Base-by-base conservation (phyloP, 2,113 vertebrate genomes). In the Menidia beryllina region DNA sequence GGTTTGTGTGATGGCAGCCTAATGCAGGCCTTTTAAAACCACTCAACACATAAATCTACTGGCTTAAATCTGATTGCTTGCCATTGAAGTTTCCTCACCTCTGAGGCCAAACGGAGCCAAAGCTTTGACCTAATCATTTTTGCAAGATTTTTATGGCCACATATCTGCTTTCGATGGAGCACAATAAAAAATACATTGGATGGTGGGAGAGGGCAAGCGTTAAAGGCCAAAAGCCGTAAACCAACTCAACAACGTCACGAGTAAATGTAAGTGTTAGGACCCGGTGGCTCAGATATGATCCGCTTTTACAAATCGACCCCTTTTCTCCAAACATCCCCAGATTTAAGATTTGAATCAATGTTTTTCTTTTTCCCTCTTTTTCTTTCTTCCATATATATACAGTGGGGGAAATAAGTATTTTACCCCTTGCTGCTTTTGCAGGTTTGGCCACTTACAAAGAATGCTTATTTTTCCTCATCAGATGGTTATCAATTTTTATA, bases 1-100 rank as follows among this genome's bases (percentile, higher is more conserved):
- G 72, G 75, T 34, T 21, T 20, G 47, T 74, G 87, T 69, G 81
- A 53, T 8, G 47, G 79, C 70, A 62, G 38, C 27, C 25, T 80
- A 86, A 87, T 87, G 73, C 75, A 66, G 84, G 66, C 72, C 84
- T 81, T 85, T 88, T 74, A 68, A 83, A 89, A 81, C 36, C 85
- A 71, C 73, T 82, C 67, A 61, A 53, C 68, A 66, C 80, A 34
- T 75, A 75, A 87, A 73, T 82, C 77, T 57, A 55, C 27, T 0
- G 12, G 34, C 81, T 84, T 86, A 75, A 86, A 84, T 78, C 83
- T 84, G 86, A 91, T 88, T 69, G 82, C 80, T 27, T 51, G 54
- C 69, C 45, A 71, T 83, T 87, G 74, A 84, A 63, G 65, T 67
- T 76, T 79, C 39, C 65, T 10, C 74, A 83, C 62, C 71, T 66